Evolutionary conservation across 1,140 invertebrate species (phyloP), one percentile per base, ranked within the genome.

Genomic region (Oncopeltus fasciatus): DNA sequence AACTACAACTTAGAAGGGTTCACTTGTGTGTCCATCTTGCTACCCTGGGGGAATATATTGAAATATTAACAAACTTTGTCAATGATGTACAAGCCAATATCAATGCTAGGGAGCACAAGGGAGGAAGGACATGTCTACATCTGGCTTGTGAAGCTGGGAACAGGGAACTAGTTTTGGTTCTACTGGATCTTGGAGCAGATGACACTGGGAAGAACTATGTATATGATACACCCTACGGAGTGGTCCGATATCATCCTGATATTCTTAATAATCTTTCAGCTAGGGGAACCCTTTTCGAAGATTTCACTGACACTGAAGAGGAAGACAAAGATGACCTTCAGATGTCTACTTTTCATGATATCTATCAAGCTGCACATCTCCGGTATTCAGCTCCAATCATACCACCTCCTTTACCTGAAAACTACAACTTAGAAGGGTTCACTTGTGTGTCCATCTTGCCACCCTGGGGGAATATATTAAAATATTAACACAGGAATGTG

Each of bases 111-210:
- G 66, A 67, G 38, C 61, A 62, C 31, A 67, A 67, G 53, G 24
- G 57, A 18, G 66, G 66, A n/a, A 57, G 46, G 43, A 64, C 64
- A 2, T 56, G 47, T 29, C 59, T 67, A 20, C 66, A 67, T 57
- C 28, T 67, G 57, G 66, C 66, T 9, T 62, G 62, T 31, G 66
- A 67, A 46, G 28, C 47, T 24, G 46, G 61, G 0, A 58, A 67
- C 38, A 31, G 56, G 27, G 12, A 16, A 14, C 57, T 67, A n/a
- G 57, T 49, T 5, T 46, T 66, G 47, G 29, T 66, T 11, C 31
- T 67, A 5, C n/a, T n/a, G 21, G 62, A 62, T 14, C 18, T 49
- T 9, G 33, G 51, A n/a, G 58, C 64, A 1, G 49, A 67, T n/a
- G 24, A 53, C 18, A 61, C 62, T 4, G n/a, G 53, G 20, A 26